Percentiles rank a stretch among this genome's conserved stretches.
Conservation (phyloP, 2,888 invertebrate species). For the Cerceris rybyensis region DNA sequence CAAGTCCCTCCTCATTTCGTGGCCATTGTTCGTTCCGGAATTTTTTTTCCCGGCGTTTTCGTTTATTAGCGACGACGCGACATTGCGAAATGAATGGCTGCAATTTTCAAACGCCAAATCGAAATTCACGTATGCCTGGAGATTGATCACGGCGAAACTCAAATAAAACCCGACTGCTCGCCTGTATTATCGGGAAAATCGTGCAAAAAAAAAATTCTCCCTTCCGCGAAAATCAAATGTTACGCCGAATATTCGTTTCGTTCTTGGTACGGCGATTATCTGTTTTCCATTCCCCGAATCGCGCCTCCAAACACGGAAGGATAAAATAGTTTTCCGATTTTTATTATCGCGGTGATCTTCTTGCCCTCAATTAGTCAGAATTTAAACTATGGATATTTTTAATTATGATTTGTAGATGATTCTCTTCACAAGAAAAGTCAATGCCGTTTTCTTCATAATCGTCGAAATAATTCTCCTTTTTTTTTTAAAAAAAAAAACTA, state of each 20-base stretch:
- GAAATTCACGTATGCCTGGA: constrained; percentile 55
- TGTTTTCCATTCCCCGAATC: background rate
- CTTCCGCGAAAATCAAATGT: constrained; percentile 1
- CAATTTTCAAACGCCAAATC: constrained; percentile 66
- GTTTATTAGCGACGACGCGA: constrained; percentile 65
- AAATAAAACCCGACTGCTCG: constrained; percentile 24
- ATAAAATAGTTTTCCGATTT: background rate
- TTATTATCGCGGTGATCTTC: no score
- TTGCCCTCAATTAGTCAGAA: no score
- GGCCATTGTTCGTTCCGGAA: constrained; percentile 45
- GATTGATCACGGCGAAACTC: constrained; percentile 61
- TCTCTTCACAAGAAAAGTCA: no score
- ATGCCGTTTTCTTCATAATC: no score
- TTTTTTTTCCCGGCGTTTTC: constrained; percentile 58
- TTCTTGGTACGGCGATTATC: background rate
- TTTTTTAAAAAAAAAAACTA: no score
- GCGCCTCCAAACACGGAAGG: background rate
- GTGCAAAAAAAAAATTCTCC: constrained; percentile 17
- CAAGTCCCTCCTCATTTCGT: constrained; percentile 31
- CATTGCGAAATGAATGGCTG: constrained; percentile 66
- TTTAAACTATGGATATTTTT: no score
- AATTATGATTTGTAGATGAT: no score
- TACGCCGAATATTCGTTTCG: background rate
- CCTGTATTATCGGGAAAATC: constrained; percentile 23
- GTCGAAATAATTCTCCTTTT: no score